These are phyloP conservation scores for Scaptomyza polygonia DNA, from an alignment of 2,888 invertebrate genomes.

Conservation along the genomic window DNA sequence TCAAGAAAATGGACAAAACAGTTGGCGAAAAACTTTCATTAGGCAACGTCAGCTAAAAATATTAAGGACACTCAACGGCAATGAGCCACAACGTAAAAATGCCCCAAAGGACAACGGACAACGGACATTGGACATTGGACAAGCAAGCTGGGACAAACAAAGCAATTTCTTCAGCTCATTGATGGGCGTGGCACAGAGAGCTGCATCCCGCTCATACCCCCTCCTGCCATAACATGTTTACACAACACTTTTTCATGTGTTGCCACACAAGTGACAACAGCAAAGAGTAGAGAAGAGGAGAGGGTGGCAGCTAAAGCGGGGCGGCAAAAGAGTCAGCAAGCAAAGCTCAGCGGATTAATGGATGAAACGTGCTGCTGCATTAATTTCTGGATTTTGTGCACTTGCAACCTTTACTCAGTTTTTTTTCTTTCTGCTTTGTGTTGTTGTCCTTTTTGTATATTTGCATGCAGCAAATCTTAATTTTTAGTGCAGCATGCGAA, in stretches of 20 bases:
- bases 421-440: not conserved
- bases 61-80: constrained; percentile 65
- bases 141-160: constrained; percentile 42
- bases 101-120: constrained; percentile 8
- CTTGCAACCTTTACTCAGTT: constrained; percentile 38
- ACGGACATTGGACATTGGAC: constrained; percentile 20
- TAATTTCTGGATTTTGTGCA: constrained; percentile 74
- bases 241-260: constrained; percentile 71
- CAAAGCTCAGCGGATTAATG: constrained; percentile 72
- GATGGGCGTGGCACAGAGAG: constrained; percentile 47
- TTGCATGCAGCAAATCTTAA: constrained; percentile 55
- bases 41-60: constrained; percentile 73
- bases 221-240: constrained; percentile 54
- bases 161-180: constrained; percentile 41
- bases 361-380: constrained; percentile 76
- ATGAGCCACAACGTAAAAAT: constrained; percentile 23
- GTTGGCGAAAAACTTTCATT: constrained; percentile 57
- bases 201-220: constrained; percentile 21
- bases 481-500: constrained; percentile 58
- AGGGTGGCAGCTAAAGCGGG: constrained; percentile 1
- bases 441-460: constrained; percentile 39
- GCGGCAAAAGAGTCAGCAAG: constrained; percentile 68
- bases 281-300: not conserved
- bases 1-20: constrained; percentile 50
- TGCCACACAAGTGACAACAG: constrained; percentile 19